Evolutionary conservation across 23 tunicate species (phyloP).

Genomic region (Ascidia mentula): DNA sequence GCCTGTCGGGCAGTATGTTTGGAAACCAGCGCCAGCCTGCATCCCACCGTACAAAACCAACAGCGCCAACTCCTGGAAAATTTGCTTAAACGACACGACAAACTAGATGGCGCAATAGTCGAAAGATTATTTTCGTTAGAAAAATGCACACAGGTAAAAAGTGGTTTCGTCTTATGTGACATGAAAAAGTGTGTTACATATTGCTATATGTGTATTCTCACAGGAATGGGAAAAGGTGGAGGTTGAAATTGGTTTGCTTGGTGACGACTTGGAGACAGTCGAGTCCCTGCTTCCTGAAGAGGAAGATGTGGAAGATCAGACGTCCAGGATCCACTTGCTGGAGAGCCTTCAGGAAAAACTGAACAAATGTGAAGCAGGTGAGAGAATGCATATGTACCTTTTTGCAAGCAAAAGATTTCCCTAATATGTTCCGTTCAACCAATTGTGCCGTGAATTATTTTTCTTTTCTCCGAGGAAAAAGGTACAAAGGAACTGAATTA

Average conservation of each 20-base stretch:
- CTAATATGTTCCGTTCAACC: no score
- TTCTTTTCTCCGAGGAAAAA: no score
- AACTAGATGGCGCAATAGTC: slow-evolving; percentile 13
- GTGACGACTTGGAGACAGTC: neutral
- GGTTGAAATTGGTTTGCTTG: neutral
- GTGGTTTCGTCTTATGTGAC: neutral
- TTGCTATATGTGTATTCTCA: neutral
- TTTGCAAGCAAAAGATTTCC: no score
- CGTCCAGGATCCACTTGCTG: neutral
- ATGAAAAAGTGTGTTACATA: neutral
- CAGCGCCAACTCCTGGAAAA: slow-evolving; percentile 17
- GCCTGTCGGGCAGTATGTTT: slow-evolving; percentile 17
- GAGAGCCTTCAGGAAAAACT: neutral
- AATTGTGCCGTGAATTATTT: no score
- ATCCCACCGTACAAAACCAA: slow-evolving; percentile 5
- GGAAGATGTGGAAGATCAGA: neutral
- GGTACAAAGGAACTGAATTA: neutral
- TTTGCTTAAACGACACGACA: slow-evolving; percentile 9
- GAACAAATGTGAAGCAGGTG: neutral
- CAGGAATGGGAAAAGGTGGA: neutral
- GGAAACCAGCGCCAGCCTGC: neutral
- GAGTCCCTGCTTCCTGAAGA: neutral
- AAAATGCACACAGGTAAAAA: neutral
- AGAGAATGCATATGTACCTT: no score
- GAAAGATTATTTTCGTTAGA: neutral